Base-by-base conservation (phyloP, 2,888 invertebrate genomes). In the Caenorhabditis sp. region DNA sequence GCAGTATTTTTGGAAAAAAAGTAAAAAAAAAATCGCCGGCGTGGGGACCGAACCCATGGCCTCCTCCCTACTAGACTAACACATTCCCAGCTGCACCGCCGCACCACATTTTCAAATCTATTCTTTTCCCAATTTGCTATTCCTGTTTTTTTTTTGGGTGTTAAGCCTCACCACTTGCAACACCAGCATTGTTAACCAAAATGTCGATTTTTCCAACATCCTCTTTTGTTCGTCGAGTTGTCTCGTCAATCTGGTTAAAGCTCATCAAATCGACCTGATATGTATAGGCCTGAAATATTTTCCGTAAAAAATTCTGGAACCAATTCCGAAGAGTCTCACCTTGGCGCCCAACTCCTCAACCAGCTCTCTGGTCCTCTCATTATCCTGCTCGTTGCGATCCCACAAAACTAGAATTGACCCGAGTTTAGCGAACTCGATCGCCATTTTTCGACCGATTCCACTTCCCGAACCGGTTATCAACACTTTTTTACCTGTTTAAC, bases 121-220 rank as follows among this genome's bases (percentile, higher is more conserved):
- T n/a, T n/a, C n/a, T n/a, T n/a, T n/a, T n/a, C n/a, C n/a, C n/a
- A n/a, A n/a, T n/a, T n/a, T n/a, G n/a, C n/a, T n/a, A n/a, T n/a
- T n/a, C n/a, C n/a, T n/a, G n/a, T n/a, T n/a, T n/a, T n/a, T n/a
- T n/a, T n/a, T n/a, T n/a, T n/a, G n/a, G n/a, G n/a, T n/a, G n/a
- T n/a, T n/a, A n/a, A n/a, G n/a, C n/a, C n/a, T n/a, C n/a, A n/a
- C n/a, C 66, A 53, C 59, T 92, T 17, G 93, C 94, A 58, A 95
- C 92, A 10, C 95, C 95, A 17, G 95, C 95, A 88, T 95, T 96
- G 90, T 96, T 96, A 72, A 96, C 91, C 64, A 96, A 90, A 77
- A 96, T 91, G 19, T 93, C 92, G 17, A 95, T 93, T 89, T 91
- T 92, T 83, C 94, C 94, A 58, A 93, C 91, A 88, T 95, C 94